Base-by-base conservation (phyloP, 2,113 vertebrate species). In the Psittacus erithacus region DNA sequence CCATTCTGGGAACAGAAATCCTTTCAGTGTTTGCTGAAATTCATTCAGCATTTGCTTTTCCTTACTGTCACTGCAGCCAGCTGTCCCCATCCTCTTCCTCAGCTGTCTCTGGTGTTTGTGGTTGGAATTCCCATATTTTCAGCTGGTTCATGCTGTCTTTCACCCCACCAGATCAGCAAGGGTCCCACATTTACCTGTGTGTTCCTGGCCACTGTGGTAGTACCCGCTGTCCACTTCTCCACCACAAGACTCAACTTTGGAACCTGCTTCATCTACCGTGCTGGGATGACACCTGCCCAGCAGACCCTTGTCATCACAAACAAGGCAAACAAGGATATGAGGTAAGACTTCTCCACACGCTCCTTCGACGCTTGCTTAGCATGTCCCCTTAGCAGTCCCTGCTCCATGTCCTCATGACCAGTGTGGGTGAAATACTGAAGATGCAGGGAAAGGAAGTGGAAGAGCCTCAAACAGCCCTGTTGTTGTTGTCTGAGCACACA, bases 231-330 rank as follows among this genome's bases (percentile, higher is more conserved):
- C 57, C 97, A 98, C 44, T 99, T 99, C 96, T 99, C 98, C 71
- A 98, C 98, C 93, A 98, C 97, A 80, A 98, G 96, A 86, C 95
- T 98, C 91, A 97, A 98, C 97, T 99, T 99, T 94, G 99, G 99
- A 50, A 96, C 95, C 87, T 98, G 98, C 86, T 99, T 99, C 75
- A 95, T 98, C 89, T 98, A 97, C 93, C 94, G 85, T 5, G 94
- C 97, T 5, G 98, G 98, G 41, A 98, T 99, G 98, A 84, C 77
- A 14, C 96, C 98, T 2, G 88, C 97, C 53, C 97, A 85, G 50
- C 97, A 98, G 73, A 98, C 53, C 13, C 97, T 99, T 13, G 6
- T 97, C 55, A 98, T 99, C 88, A 98, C 97, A 13, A 99, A 99
- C 96, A 98, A 95, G 86, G 98, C 97, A 17, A 94, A 98, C 80